Evolutionary conservation across 2,113 vertebrate species (phyloP), one percentile per base, ranked within the genome.

Genomic region (Columba livia): DNA sequence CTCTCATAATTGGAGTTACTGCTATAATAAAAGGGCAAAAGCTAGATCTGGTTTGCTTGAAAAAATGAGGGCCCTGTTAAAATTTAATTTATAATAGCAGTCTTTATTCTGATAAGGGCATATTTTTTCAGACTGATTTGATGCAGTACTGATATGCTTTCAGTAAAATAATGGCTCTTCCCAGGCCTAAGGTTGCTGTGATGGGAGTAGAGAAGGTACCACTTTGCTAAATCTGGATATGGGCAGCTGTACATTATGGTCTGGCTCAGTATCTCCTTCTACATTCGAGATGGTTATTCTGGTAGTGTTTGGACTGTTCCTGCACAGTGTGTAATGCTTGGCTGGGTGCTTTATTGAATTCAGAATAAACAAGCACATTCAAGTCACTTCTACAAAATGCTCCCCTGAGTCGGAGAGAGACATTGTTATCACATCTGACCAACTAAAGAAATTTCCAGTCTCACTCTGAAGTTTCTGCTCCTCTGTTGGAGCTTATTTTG

Each of bases 61-160:
- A 95, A 93, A 95, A 83, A 64, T 79, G 19, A 86, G 19, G 31
- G 32, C 5, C 31, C 57, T 75, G 92, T 93, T 96, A 96, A 96
- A 96, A 86, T 38, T 67, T 74, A 73, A 83, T 83, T 56, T 85
- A 47, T 90, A 90, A 73, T 60, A 91, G 47, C 8, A 77, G 23
- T 15, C 19, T 93, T 90, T 92, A 56, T 83, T 88, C 62, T 84
- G 69, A 80, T 54, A 87, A 69, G 62, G 16, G 11, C 15, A 12
- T 83, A 14, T 31, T 56, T 67, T 51, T 62, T 42, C 34, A 67
- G 32, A 14, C 16, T 65, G 29, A 85, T 90, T 95, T 90, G 83
- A 83, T 64, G 20, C 21, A 40, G 9, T 40, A 17, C 28, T 80
- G 38, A 32, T 65, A 61, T 3, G 3, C 78, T 94, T 87, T 64